phyloP scores from a whole-genome alignment of 92 coral and sea anemone species.

The Epizoanthus ramosus region DNA sequence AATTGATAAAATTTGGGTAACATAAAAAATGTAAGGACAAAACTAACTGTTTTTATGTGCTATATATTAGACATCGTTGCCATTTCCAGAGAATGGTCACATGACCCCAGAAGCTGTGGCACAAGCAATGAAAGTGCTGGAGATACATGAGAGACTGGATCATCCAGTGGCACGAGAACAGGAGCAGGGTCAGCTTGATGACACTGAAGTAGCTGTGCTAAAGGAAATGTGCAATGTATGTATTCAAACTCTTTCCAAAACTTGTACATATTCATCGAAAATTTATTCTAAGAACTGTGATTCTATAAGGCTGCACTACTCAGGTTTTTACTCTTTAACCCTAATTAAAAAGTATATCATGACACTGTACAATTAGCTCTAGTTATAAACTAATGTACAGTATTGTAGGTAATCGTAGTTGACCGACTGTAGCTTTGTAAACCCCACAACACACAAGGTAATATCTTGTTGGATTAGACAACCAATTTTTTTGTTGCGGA shows the following conservation, averaged over 20 bases:
- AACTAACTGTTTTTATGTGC: not conserved
- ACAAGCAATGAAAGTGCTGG: slow-evolving; percentile 94
- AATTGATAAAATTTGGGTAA: not conserved
- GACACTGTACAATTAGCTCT: no score
- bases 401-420: no score
- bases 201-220: slow-evolving; percentile 88
- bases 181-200: slow-evolving; percentile 53
- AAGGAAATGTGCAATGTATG: slow-evolving; percentile 99
- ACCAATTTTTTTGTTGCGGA: no score
- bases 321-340: no score
- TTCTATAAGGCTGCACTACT: no score
- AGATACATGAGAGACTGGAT: slow-evolving; percentile 85
- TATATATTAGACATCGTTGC: slow-evolving; percentile 53
- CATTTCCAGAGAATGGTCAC: slow-evolving; percentile 73
- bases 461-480: no score
- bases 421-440: no score
- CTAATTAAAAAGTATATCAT: no score
- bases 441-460: no score
- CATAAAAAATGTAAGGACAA: not conserved
- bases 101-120: slow-evolving; percentile 88
- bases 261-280: no score
- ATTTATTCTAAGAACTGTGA: no score
- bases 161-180: slow-evolving; percentile 44
- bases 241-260: not conserved
- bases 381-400: no score